A percentile compares a stretch with the other conserved stretches of the same genome.
These are phyloP conservation scores for Meleagris gallopavo DNA, from an alignment of 2,113 vertebrate genomes.

Conservation along the genomic window DNA sequence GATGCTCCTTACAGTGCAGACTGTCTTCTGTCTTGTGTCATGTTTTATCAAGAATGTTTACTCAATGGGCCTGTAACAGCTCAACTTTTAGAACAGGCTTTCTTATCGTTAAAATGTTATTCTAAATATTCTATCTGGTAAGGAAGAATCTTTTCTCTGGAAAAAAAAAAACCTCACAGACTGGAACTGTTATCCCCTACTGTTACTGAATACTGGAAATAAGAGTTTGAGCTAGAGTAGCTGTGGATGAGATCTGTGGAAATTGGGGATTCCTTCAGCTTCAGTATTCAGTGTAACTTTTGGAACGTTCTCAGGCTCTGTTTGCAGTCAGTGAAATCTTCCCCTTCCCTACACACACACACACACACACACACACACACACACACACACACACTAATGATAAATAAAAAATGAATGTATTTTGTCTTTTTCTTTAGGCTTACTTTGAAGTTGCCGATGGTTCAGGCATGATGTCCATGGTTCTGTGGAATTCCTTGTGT, in stretches of 20 bases:
- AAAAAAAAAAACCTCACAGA: background rate
- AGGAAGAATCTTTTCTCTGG: background rate
- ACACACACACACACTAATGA: no score
- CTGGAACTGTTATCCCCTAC: background rate
- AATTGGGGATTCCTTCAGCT: background rate
- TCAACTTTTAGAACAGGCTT: background rate
- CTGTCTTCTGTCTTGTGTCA: background rate
- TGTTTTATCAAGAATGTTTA: background rate
- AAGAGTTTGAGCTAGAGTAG: background rate
- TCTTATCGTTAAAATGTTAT: background rate
- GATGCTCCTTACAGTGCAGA: background rate
- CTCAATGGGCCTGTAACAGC: background rate
- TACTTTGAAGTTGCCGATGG: conserved; percentile 93
- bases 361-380: no score
- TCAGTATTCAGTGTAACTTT: background rate
- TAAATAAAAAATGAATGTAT: background rate
- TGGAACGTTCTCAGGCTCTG: background rate
- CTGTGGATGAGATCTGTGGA: background rate
- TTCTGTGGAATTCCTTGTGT: conserved; percentile 92
- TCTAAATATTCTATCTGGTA: background rate
- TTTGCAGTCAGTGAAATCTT: background rate
- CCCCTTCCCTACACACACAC: background rate
- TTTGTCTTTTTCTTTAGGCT: conserved; percentile 74
- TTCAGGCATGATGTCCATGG: conserved; percentile 89
- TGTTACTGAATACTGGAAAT: background rate